Conservation (phyloP, 2,888 invertebrate species). For the Pseudanteris insignis region DNA sequence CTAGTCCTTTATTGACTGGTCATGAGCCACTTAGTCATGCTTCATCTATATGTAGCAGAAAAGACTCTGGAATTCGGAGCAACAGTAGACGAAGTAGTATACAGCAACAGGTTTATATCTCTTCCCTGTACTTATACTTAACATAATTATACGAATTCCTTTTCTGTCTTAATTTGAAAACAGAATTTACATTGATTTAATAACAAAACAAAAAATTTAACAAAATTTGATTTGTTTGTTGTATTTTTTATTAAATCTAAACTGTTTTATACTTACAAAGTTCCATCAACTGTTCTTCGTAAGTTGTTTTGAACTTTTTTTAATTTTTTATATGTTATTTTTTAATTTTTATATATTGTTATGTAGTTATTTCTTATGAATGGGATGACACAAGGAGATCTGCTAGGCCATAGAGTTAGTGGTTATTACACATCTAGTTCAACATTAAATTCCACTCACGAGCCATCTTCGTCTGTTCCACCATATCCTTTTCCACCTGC, state of each 20-base stretch:
- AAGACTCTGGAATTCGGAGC: slow-evolving; percentile 88
- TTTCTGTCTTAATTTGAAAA: too few species aligned
- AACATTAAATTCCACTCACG: slow-evolving; percentile 68
- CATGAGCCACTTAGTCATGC: slow-evolving; percentile 77
- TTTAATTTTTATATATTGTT: background rate
- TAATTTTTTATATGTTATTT: too few species aligned
- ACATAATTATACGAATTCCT: too few species aligned
- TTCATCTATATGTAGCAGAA: slow-evolving; percentile 82
- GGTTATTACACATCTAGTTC: slow-evolving; percentile 91
- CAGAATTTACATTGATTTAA: too few species aligned
- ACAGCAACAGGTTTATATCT: slow-evolving; percentile 88
- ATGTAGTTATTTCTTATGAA: slow-evolving; percentile 70
- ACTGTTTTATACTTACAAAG: too few species aligned
- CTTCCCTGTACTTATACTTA: too few species aligned
- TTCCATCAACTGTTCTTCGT: too few species aligned
- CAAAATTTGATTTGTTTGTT: too few species aligned
- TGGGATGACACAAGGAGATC: slow-evolving; percentile 74
- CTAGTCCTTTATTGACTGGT: slow-evolving; percentile 61
- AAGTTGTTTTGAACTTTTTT: too few species aligned
- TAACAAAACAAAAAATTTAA: too few species aligned
- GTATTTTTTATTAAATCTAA: slow-evolving; percentile 9
- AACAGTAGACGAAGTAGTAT: slow-evolving; percentile 87
- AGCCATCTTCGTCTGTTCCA: slow-evolving; percentile 66
- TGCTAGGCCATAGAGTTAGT: slow-evolving; percentile 83
- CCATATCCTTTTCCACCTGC: slow-evolving; percentile 68